Percentiles rank a stretch among this genome's conserved stretches.
Evolutionary conservation across 2,113 vertebrate species (phyloP).

Genomic region (Indri indri): DNA sequence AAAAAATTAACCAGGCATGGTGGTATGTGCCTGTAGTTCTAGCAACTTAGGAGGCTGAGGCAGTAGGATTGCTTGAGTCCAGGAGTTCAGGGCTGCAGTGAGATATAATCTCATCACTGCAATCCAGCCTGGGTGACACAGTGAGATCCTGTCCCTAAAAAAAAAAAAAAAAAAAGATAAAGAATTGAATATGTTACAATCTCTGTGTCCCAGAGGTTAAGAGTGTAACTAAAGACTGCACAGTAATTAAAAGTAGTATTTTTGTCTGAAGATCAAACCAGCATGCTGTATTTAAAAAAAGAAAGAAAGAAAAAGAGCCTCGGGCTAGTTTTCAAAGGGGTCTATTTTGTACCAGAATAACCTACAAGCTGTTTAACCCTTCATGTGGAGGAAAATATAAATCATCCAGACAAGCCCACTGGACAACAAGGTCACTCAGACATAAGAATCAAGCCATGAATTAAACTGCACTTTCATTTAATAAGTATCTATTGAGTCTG

Average conservation of each 20-base stretch:
- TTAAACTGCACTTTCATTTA: neutral
- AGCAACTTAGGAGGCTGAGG: too few relatives aligned
- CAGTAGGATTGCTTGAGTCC: too few relatives aligned
- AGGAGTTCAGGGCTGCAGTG: too few relatives aligned
- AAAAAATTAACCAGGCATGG: too few relatives aligned
- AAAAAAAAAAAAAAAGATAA: neutral
- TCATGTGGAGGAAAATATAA: conserved; percentile 53
- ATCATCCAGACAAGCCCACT: neutral
- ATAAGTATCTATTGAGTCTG: neutral
- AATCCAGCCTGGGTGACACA: too few relatives aligned
- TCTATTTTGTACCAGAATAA: conserved; percentile 77
- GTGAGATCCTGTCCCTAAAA: too few relatives aligned
- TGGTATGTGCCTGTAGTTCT: too few relatives aligned
- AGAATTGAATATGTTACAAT: conserved; percentile 65
- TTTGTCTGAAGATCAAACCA: conserved; percentile 84
- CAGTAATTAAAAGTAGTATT: conserved; percentile 78
- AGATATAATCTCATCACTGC: too few relatives aligned
- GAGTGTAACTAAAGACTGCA: conserved; percentile 22
- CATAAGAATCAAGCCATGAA: neutral
- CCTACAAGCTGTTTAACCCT: conserved; percentile 66
- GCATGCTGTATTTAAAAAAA: conserved; percentile 31
- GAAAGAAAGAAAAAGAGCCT: conserved; percentile 71
- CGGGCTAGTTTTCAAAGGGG: conserved; percentile 81
- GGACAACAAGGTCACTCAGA: neutral
- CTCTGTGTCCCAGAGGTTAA: conserved; percentile 72